Evolutionary conservation across 2,113 vertebrate species (phyloP).

Genomic region (Rhea pennata): DNA sequence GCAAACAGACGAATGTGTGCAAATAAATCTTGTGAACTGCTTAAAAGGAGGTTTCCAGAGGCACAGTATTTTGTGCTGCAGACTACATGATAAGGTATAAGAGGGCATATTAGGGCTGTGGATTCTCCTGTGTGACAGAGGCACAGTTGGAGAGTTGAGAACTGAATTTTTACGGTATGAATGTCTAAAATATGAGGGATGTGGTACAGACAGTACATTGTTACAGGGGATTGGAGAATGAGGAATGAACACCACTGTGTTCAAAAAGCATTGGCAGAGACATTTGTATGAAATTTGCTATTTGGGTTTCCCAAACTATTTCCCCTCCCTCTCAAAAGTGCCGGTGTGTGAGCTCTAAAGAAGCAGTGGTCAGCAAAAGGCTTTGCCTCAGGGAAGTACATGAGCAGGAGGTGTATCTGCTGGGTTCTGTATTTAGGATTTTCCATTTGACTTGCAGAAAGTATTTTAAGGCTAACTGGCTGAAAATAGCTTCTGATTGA

Average conservation of each 20-base stretch:
- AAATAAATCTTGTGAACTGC: background rate
- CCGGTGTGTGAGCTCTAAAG: background rate
- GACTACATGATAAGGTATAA: background rate
- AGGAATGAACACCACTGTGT: background rate
- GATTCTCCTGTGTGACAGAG: background rate
- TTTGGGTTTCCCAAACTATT: background rate
- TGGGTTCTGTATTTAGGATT: background rate
- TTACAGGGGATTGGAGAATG: no score
- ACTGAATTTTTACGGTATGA: no score
- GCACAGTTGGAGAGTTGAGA: background rate
- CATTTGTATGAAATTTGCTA: background rate
- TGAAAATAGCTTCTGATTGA: background rate
- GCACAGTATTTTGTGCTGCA: background rate
- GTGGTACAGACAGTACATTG: background rate
- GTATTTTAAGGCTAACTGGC: background rate
- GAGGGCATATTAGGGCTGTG: background rate
- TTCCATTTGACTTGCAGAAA: background rate
- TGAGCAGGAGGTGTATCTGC: background rate
- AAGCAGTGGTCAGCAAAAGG: background rate
- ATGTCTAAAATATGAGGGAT: background rate
- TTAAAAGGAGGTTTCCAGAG: background rate
- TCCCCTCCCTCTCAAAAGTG: rapidly evolving
- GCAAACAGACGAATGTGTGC: background rate
- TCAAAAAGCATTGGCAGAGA: background rate
- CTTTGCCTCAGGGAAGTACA: background rate